phyloP scores from a whole-genome alignment of 2,888 invertebrate genomes.

The Agelastica alni region DNA sequence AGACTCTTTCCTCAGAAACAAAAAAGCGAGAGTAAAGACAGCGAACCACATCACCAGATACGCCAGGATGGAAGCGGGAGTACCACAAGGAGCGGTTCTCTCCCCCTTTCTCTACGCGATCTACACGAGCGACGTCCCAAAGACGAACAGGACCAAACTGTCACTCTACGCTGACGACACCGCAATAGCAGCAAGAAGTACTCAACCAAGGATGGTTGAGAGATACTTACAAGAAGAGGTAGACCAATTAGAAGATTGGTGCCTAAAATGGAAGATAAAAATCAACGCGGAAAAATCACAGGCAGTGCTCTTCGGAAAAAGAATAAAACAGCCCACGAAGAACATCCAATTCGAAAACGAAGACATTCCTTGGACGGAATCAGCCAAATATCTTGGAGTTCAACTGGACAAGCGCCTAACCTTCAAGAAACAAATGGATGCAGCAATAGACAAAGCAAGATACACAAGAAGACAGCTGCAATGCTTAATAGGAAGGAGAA shows the following conservation, averaged over 20 bases:
- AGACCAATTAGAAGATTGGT: conserved; percentile 1
- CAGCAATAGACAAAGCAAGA: neutral
- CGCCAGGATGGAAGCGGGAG: conserved; percentile 5
- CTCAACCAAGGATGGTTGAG: neutral
- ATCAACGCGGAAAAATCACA: conserved; percentile 8
- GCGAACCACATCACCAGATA: neutral
- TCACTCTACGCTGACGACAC: conserved; percentile 27
- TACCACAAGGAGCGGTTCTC: conserved; percentile 27
- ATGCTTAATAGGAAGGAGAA: neutral
- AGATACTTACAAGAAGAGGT: conserved; percentile 3
- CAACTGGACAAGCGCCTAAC: neutral
- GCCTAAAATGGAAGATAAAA: conserved; percentile 4
- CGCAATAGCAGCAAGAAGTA: conserved; percentile 8
- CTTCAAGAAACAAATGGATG: neutral
- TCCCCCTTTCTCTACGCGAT: conserved; percentile 5
- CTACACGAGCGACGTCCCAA: conserved; percentile 18
- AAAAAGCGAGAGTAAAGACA: neutral
- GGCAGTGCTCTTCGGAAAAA: conserved; percentile 1
- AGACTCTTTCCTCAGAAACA: conserved; percentile 2
- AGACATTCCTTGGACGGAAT: neutral
- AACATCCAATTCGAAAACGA: neutral
- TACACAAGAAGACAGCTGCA: neutral
- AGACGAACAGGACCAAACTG: neutral
- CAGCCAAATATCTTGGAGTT: conserved; percentile 7
- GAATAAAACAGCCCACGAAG: neutral